Percentiles rank a stretch among this genome's conserved stretches.
These are phyloP conservation scores for Acanthosoma haemorrhoidale DNA, from an alignment of 2,888 invertebrate species.

Conservation along the genomic window DNA sequence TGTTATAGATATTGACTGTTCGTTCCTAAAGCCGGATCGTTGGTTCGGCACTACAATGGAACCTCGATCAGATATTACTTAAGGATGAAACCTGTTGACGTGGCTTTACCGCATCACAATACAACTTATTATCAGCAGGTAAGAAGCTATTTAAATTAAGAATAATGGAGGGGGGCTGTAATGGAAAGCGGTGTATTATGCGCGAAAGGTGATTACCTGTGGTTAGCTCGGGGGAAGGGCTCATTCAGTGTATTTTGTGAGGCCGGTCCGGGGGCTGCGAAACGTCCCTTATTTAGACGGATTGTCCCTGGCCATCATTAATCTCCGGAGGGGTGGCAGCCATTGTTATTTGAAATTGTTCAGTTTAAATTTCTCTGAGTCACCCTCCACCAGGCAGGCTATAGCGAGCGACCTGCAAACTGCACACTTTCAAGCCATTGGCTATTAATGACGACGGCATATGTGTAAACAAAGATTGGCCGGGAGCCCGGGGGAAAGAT, in stretches of 20 bases:
- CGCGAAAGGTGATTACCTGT: background rate
- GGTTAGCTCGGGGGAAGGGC: background rate
- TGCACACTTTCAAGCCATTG: background rate
- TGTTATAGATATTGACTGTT: no score
- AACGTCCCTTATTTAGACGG: conserved; percentile 15
- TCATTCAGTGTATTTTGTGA: background rate
- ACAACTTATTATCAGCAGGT: background rate
- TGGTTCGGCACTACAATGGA: no score
- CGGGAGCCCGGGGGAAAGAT: conserved; percentile 31
- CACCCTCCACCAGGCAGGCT: conserved; percentile 6
- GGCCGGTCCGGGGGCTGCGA: background rate
- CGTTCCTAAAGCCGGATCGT: no score
- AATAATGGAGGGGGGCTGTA: background rate
- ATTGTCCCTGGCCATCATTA: conserved; percentile 13
- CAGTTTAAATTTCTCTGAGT: conserved; percentile 25
- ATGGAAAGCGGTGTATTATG: conserved; percentile 7
- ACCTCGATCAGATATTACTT: no score
- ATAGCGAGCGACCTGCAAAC: background rate
- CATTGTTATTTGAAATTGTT: conserved; percentile 5
- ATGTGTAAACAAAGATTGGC: conserved; percentile 37
- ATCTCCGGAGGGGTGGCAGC: background rate
- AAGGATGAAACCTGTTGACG: background rate
- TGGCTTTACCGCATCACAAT: background rate
- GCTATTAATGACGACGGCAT: conserved; percentile 20
- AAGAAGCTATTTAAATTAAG: background rate